Base-by-base conservation (phyloP, 2,888 invertebrate species). In the Sinelater perroti region DNA sequence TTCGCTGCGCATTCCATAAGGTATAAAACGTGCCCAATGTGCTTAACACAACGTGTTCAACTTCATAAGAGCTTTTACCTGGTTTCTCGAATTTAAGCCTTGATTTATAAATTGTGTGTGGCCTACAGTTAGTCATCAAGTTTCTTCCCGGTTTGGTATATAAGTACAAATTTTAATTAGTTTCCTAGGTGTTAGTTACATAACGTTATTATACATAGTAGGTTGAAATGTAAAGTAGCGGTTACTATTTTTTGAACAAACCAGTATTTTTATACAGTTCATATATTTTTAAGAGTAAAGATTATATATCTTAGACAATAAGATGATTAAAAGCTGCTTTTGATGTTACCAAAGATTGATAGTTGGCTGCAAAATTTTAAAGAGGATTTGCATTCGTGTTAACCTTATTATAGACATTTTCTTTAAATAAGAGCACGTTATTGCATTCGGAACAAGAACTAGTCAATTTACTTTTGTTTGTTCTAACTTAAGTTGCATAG, bases 241-340 rank as follows among this genome's bases (percentile, higher is more conserved):
- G 51, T 45, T 51, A 36, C 5, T 52, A 51, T 55, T 59, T 59
- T 59, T 59, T 55, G 44, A 59, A 46, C 30, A 21, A 21, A 46
- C 55, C 55, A 55, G 55, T 59, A 59, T 59, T 59, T 59, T 59
- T 59, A 54, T 59, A 59, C 55, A 46, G 46, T 54, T 57, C 28
- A 54, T 46, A 35, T 35, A 52, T 52, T 24, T 52, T 44, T 51
- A 40, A 40, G 42, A 49, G 26, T 28, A 28, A 56, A 51, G 18
- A 44, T 50, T 38, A 40, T 50, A 42, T 35, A 21, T 20, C 14
- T 16, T 44, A 52, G 58, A 53, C 58, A 52, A 58, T 53, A 58
- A 58, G 53, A 31, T 28, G 18, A 26, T 3, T 1, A 16, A 14
- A 13, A 44, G 30, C 4, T 28, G 44, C 44, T 44, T 44, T 44